Evolutionary conservation across 2,113 vertebrate genomes (phyloP), one percentile per base, ranked within the genome.

Genomic region (Pterophyllum scalare): DNA sequence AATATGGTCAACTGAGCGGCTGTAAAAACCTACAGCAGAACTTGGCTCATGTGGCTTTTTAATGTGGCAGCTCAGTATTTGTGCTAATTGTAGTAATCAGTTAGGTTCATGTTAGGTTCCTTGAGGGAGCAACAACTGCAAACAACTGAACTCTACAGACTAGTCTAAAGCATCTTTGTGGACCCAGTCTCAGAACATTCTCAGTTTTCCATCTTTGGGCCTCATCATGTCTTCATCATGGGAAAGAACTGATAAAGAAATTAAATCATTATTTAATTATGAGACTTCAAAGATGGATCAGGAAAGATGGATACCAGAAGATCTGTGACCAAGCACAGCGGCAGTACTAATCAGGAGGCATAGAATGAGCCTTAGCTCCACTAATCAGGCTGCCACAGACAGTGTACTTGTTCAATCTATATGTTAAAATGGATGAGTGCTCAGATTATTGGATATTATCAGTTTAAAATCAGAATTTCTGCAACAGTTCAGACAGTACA

Each of bases 381-480:
- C 64, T 49, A 67, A 67, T 67, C 40, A 67, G 0, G 40, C 9
- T 0, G 3, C 64, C 15, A 19, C 1, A 5, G 64, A 67, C 64
- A 28, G 22, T 2, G 40, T 28, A 28, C 64, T 67, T 67, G 38
- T 49, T 6, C 64, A 67, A 43, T 67, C 40, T 46, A 67, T 22
- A 6, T 67, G 64, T 67, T 67, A 49, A 67, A 67, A 67, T 67
- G 22, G 40, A 15, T 7, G 17, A 67, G 64, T 46, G 38, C 64
- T 49, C 64, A 49, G 22, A 26, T 38, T 46, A 2, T 17, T 2
- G 4, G 62, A 28, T 15, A 46, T 24, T 24, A 67, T 67, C 64
- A 28, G 22, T 46, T 67, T 2, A 24, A 43, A 49, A 67, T 67
- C 6, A 11, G 22, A 19, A 46, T 67, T 46, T 46, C 64, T 49